These are phyloP conservation scores for human DNA, from an alignment of 2,113 vertebrate species.

Conservation along the genomic window DNA sequence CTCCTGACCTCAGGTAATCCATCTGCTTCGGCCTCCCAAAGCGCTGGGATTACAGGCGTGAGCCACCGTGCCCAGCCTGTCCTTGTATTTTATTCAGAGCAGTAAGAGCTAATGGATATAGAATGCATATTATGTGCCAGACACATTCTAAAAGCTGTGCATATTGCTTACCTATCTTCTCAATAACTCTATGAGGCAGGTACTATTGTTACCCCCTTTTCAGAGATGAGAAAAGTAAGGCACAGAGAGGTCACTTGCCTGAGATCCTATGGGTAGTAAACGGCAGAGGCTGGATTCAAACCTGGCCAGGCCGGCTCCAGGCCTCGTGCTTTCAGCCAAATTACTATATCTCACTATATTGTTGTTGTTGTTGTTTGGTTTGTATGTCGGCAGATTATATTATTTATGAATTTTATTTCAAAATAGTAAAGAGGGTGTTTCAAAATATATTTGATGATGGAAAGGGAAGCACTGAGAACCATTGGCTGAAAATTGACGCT, in stretches of 20 bases:
- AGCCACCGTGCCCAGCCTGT: no score
- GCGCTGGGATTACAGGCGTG: no score
- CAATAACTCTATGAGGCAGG: neutral
- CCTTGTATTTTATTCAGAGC: neutral
- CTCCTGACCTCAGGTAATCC: no score
- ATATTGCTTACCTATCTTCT: neutral
- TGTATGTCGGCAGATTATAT: neutral
- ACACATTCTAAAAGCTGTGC: neutral
- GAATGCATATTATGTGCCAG: neutral
- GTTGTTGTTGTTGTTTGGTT: neutral
- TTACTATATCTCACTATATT: neutral
- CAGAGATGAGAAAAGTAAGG: neutral
- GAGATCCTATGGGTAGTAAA: neutral
- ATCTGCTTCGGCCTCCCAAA: no score
- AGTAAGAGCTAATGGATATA: neutral
- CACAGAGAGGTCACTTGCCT: neutral
- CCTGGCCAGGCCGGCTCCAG: neutral
- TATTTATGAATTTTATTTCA: neutral
- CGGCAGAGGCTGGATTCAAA: neutral
- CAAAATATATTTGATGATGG: neutral
- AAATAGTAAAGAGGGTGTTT: neutral
- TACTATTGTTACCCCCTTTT: neutral
- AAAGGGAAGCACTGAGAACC: neutral
- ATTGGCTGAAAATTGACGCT: neutral
- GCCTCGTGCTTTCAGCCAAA: neutral